These are phyloP conservation scores for Volucella inflata DNA, from an alignment of 2,888 invertebrate species.

Conservation along the genomic window DNA sequence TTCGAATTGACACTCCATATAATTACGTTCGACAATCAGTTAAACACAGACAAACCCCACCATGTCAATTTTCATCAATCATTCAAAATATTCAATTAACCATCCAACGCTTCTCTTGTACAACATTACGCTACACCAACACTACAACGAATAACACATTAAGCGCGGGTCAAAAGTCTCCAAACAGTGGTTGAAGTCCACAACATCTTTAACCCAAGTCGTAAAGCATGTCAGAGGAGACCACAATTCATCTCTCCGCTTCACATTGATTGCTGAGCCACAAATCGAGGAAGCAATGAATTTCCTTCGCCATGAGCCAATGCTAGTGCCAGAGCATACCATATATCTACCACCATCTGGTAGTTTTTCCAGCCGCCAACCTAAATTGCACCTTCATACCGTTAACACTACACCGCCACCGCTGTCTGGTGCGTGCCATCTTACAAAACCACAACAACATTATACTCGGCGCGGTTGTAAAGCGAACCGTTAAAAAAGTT, in stretches of 20 bases:
- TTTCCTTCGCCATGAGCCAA: slow-evolving; percentile 20
- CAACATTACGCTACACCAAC: slow-evolving; percentile 22
- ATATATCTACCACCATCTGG: slow-evolving; percentile 34
- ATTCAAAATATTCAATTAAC: slow-evolving; percentile 56
- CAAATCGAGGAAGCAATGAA: slow-evolving; percentile 61
- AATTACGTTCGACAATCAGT: slow-evolving; percentile 18
- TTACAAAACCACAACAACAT: slow-evolving; percentile 52
- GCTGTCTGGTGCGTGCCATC: slow-evolving; percentile 58
- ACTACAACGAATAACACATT: not conserved
- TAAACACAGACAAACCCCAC: slow-evolving; percentile 16
- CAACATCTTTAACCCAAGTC: slow-evolving; percentile 63
- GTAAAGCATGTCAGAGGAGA: slow-evolving; percentile 63
- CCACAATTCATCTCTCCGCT: slow-evolving; percentile 38
- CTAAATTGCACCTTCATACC: slow-evolving; percentile 2
- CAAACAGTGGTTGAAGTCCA: slow-evolving; percentile 57
- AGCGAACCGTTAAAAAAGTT: slow-evolving; percentile 64
- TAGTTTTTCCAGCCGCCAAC: slow-evolving; percentile 25
- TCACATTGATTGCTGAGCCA: slow-evolving; percentile 12
- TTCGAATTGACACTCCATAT: not conserved
- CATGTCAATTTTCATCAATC: slow-evolving; percentile 48
- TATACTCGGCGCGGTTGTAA: slow-evolving; percentile 20
- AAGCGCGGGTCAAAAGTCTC: slow-evolving; percentile 55
- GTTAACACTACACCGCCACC: not conserved
- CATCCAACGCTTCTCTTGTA: slow-evolving; percentile 26
- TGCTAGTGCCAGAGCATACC: no score